Conservation (phyloP, 1,140 invertebrate species). For the Polyergus mexicanus region DNA sequence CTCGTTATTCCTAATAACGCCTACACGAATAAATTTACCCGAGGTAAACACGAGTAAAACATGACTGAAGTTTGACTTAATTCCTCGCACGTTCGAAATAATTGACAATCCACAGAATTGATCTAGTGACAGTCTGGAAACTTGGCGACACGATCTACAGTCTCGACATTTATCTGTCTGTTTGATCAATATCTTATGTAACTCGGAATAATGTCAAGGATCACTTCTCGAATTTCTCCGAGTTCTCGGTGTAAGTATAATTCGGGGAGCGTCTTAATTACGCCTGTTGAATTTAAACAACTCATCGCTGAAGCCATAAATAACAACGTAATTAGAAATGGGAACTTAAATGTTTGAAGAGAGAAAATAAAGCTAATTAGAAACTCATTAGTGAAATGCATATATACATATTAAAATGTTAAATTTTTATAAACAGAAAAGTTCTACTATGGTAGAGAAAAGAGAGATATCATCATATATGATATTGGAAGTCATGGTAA, state of each 20-base stretch:
- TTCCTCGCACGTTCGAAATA: slow-evolving; percentile 28
- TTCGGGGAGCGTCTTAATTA: not conserved
- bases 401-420: slow-evolving; percentile 25
- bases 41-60: slow-evolving; percentile 53
- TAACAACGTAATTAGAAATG: slow-evolving; percentile 6
- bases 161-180: slow-evolving; percentile 78
- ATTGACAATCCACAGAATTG: slow-evolving; percentile 21
- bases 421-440: slow-evolving; percentile 15
- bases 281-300: slow-evolving; percentile 20
- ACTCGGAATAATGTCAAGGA: slow-evolving; percentile 53
- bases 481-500: no score
- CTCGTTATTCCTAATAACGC: not conserved
- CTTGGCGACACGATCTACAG: slow-evolving; percentile 52
- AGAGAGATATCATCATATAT: slow-evolving; percentile 2
- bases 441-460: not conserved
- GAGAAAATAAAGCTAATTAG: not conserved
- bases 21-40: slow-evolving; percentile 34
- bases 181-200: slow-evolving; percentile 84
- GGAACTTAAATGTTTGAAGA: slow-evolving; percentile 1
- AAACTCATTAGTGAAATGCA: not conserved
- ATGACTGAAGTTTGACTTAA: slow-evolving; percentile 16
- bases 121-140: slow-evolving; percentile 19
- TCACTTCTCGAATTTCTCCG: slow-evolving; percentile 34
- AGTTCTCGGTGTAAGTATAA: not conserved
- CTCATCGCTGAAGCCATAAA: not conserved